Evolutionary conservation across 2,797 vertebrate species (phyloP).

Genomic region (Sebastes hubbsi): DNA sequence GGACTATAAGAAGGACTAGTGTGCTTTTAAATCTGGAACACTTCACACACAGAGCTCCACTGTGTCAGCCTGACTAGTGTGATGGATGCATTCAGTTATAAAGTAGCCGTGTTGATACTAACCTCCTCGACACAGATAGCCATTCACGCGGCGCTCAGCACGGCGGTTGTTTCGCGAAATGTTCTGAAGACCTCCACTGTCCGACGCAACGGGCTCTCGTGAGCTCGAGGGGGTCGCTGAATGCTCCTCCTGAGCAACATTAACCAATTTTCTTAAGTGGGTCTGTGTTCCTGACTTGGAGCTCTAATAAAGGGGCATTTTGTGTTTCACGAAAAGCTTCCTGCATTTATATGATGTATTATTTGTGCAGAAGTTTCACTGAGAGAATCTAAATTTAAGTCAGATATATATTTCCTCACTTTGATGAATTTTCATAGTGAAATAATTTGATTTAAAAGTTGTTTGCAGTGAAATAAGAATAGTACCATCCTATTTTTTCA

Average conservation of each 20-base stretch:
- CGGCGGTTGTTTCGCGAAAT: slow-evolving; percentile 56
- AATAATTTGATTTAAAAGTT: neutral
- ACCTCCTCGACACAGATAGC: slow-evolving; percentile 82
- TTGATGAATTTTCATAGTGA: neutral
- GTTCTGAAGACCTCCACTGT: slow-evolving; percentile 56
- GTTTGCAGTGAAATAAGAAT: neutral
- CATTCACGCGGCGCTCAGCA: slow-evolving; percentile 85
- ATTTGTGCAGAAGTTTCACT: neutral
- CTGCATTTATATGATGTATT: neutral
- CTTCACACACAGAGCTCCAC: slow-evolving; percentile 61
- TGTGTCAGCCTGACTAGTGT: slow-evolving; percentile 75
- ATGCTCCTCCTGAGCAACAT: slow-evolving; percentile 36
- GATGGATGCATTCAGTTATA: slow-evolving; percentile 86
- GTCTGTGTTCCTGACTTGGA: slow-evolving; percentile 15
- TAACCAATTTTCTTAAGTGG: slow-evolving; percentile 48
- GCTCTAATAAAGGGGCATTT: slow-evolving; percentile 1
- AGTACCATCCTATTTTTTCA: neutral
- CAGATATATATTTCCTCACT: neutral
- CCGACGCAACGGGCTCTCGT: neutral
- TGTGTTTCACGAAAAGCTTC: slow-evolving; percentile 5
- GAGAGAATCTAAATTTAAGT: neutral
- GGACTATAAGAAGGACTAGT: slow-evolving; percentile 52
- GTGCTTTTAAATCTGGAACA: slow-evolving; percentile 50
- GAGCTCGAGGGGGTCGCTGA: slow-evolving; percentile 25
- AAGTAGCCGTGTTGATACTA: slow-evolving; percentile 82